These are phyloP conservation scores for Phyllotis vaccarum DNA, from an alignment of 2,797 vertebrate genomes.

Conservation along the genomic window DNA sequence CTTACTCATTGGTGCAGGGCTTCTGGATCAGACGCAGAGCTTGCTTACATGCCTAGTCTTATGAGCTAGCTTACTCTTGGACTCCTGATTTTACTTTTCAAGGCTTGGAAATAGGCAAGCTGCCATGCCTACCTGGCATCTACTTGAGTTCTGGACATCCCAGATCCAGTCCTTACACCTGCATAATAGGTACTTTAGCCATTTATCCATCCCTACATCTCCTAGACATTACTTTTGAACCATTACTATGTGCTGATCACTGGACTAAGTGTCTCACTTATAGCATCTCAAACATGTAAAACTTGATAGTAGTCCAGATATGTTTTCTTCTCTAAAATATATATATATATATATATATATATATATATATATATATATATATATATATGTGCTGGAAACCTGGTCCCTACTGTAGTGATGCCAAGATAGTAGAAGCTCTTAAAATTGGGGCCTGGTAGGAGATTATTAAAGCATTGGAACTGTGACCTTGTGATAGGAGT, in stretches of 20 bases:
- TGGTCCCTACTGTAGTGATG: not conserved
- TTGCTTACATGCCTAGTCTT: not conserved
- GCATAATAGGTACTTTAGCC: not conserved
- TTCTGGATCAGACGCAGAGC: not conserved
- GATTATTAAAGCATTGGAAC: too few species aligned
- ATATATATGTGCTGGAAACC: too few species aligned
- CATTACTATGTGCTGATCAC: not conserved
- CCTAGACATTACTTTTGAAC: not conserved
- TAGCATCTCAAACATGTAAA: not conserved
- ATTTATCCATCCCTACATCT: too few species aligned
- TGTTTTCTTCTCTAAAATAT: not conserved
- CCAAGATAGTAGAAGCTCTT: not conserved
- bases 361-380: too few species aligned
- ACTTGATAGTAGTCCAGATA: not conserved
- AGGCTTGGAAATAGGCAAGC: not conserved
- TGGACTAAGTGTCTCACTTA: not conserved
- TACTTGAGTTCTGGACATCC: not conserved
- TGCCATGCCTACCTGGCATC: too few species aligned
- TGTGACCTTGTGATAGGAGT: not conserved
- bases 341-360: too few species aligned
- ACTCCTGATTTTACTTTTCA: not conserved
- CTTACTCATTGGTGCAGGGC: not conserved
- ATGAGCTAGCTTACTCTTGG: not conserved
- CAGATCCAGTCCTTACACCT: not conserved
- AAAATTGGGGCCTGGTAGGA: not conserved